Evolutionary conservation across 37 sponge, comb jelly and placozoan species (phyloP).

Genomic region (Spongia lamella): DNA sequence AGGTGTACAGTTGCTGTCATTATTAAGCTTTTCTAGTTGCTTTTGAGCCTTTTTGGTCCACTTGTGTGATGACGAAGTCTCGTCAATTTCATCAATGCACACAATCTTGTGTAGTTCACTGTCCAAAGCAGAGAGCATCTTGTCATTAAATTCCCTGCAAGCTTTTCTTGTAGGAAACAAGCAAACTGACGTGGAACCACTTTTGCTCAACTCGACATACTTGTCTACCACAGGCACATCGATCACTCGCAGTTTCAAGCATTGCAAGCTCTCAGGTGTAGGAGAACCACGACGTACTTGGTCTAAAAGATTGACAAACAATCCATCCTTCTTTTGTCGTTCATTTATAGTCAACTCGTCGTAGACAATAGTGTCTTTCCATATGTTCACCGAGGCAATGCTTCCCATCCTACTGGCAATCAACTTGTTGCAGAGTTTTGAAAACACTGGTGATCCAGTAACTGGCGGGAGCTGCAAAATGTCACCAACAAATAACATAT

Average conservation of each 20-base stretch:
- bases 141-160: conserved; percentile 29
- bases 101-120: background rate
- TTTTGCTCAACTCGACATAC: conserved; percentile 3
- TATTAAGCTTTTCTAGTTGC: conserved; percentile 26
- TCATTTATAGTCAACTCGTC: conserved; percentile 47
- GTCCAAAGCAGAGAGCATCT: background rate
- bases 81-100: conserved; percentile 38
- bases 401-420: too few relatives aligned
- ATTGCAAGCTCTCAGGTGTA: background rate
- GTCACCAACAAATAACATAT: conserved; percentile 52
- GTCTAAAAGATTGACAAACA: conserved; percentile 3
- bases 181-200: conserved; percentile 26
- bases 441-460: conserved; percentile 27
- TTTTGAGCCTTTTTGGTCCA: conserved; percentile 18
- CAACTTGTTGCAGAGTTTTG: too few relatives aligned
- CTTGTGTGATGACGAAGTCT: conserved; percentile 7
- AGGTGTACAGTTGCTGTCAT: conserved; percentile 23
- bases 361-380: conserved; percentile 13
- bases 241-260: background rate
- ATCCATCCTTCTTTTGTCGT: conserved; percentile 29
- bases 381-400: conserved; percentile 15
- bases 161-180: conserved; percentile 31
- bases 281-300: background rate
- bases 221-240: background rate
- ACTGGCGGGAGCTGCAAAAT: conserved; percentile 47